Evolutionary conservation across 2,113 vertebrate genomes (phyloP), one percentile per base, ranked within the genome.

Genomic region (Ceyx melanurus): DNA sequence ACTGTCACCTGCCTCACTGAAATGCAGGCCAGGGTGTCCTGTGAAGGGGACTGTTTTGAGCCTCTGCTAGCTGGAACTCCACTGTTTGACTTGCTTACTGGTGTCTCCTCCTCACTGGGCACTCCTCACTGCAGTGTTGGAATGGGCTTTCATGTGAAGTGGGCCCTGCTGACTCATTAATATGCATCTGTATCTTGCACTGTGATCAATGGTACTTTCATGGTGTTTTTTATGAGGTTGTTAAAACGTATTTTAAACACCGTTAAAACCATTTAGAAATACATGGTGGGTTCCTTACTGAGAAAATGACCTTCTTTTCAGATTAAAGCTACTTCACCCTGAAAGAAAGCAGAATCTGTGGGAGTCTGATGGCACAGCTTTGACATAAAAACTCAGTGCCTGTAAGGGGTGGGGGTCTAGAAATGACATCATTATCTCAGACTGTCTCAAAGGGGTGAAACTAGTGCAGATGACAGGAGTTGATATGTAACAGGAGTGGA

Each of bases 171-270:
- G 95, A 93, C 64, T 92, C 91, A 95, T 97, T 92, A 96, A 97
- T 96, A 96, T 86, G 93, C 95, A 91, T 86, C 94, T 83, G 66
- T 86, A 87, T 88, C 90, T 95, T 87, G 88, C 92, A 87, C 46
- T 64, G 56, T 94, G 92, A 97, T 95, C 92, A 89, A 15, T 37
- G 46, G 77, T 91, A 92, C 88, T 93, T 95, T 92, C 92, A 91
- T 10, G 2, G 68, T 68, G 60, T 45, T 95, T 90, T 95, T 97
- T 96, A 96, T 43, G 56, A 89, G 90, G 93, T 64, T 89, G 75
- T 93, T 97, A 96, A 95, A 96, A 91, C 71, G 35, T 96, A 88
- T 92, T 96, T 96, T 81, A 95, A 97, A 96, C 72, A 83, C 64
- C 40, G 82, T 94, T 96, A 96, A 92, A 97, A 91, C 67, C 74